Evolutionary conservation across 2,888 invertebrate genomes (phyloP).

Genomic region (Micropterix aruncella): DNA sequence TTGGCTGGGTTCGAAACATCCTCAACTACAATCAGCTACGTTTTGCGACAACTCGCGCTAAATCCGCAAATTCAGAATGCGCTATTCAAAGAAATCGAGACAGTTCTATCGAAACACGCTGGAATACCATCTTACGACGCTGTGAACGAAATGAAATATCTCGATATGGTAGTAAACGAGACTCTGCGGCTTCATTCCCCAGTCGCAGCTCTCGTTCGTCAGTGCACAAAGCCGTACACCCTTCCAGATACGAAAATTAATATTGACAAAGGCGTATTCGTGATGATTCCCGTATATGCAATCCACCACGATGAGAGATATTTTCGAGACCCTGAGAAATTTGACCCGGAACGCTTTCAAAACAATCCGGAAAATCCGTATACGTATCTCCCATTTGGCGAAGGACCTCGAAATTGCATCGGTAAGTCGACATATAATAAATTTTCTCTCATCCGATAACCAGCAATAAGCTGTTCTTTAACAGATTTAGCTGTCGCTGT

Average conservation of each 20-base stretch:
- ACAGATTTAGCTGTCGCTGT: too few species aligned
- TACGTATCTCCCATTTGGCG: too few species aligned
- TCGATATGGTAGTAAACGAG: background rate
- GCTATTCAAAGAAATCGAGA: background rate
- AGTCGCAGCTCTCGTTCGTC: background rate
- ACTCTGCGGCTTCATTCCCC: background rate
- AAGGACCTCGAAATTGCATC: too few species aligned
- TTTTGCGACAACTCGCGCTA: background rate
- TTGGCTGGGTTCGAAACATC: background rate
- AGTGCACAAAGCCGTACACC: background rate
- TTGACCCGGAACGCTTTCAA: background rate
- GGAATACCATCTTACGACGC: background rate
- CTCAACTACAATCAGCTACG: background rate
- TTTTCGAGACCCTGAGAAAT: background rate
- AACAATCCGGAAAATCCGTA: too few species aligned
- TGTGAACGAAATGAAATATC: background rate
- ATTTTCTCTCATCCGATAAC: too few species aligned
- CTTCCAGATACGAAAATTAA: background rate
- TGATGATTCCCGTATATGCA: background rate
- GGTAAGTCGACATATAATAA: too few species aligned
- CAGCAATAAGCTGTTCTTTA: too few species aligned
- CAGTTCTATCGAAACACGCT: background rate
- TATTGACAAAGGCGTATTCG: background rate
- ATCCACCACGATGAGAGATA: background rate
- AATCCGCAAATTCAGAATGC: background rate